Evolutionary conservation across 1,140 invertebrate species (phyloP), one percentile per base, ranked within the genome.

Genomic region (Leptopilina boulardi): DNA sequence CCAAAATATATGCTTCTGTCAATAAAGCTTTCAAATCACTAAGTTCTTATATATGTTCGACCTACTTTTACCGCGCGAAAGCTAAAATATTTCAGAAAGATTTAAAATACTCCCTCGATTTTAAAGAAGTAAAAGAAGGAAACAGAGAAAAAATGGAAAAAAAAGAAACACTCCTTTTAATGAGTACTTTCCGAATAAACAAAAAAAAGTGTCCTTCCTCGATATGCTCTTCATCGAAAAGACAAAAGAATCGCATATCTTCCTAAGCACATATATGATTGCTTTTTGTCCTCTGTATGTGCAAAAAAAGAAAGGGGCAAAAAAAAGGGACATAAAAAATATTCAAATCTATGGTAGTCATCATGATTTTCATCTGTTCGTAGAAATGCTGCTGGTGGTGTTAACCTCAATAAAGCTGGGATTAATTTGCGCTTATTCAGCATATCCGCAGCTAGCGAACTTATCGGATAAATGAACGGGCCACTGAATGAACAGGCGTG

Each of bases 401-500:
- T 66, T 66, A 66, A 66, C 59, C 23, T 66, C 59, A 66, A 66
- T 66, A 66, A 66, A 66, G 59, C 59, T 66, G 59, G 59, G 59
- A 66, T 66, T 66, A 66, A 66, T 66, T 66, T 30, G 59, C 59
- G 59, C 59, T 66, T 66, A 66, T 66, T 66, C 59, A 66, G 59
- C 59, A 66, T n/a, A n/a, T n/a, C n/a, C n/a, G n/a, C n/a, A n/a
- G 5, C 21, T 23, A 30, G 59, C 5, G 59, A 66, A 66, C 21
- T 66, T 66, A 66, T 66, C 59, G 23, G 59, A 66, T 66, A 66
- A 66, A 66, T 66, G 59, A 66, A 30, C 59, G 21, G 59, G 59
- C 23, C 23, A 66, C 59, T 66, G 59, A 66, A 66, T 66, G 59
- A 66, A 23, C 59, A 13, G 59, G 23, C 59, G 59, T 66, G 59